Evolutionary conservation across 2,888 invertebrate species (phyloP), one percentile per base, ranked within the genome.

Genomic region (Aelia acuminata): DNA sequence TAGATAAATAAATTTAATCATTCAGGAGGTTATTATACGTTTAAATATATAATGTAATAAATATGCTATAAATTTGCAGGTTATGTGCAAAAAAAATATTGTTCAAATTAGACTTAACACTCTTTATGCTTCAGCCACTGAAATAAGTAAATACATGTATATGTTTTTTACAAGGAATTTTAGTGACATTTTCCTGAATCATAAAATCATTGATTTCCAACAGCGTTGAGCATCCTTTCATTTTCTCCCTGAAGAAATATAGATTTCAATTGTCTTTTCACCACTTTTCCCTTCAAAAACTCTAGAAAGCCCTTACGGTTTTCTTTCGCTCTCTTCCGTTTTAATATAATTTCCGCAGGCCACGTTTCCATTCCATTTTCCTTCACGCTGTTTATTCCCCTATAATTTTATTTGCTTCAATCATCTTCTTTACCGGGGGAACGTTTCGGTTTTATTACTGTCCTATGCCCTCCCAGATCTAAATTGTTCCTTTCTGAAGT

Each of bases 281-380:
- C 63, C 63, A 35, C 20, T 35, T 20, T 20, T 35, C 22, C 35
- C 26, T 31, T 31, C 26, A 31, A 7, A 31, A 18, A 7, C 8
- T 26, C 15, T 1, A 31, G 63, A 43, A 10, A 43, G 53, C 8
- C 63, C 7, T 3, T 63, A 31, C 18, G 26, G 63, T 31, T 15
- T 18, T 63, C 63, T 35, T 70, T 70, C 35, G 7, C 63, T 20
- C 18, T 70, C 35, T 70, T 70, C 31, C 63, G 35, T 70, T 70
- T 70, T 70, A 70, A 70, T 70, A 70, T 31, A 70, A 70, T 70
- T 70, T 70, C 63, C 63, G 18, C 18, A 70, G 63, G 63, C 63
- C 31, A 70, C 35, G 63, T 70, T 70, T 70, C 63, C 63, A 63
- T 63, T 63, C 63, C 63, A 70, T 70, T 70, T 70, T 70, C 13